Conservation (phyloP, 1,140 invertebrate genomes). For the Coelopa frigida region DNA sequence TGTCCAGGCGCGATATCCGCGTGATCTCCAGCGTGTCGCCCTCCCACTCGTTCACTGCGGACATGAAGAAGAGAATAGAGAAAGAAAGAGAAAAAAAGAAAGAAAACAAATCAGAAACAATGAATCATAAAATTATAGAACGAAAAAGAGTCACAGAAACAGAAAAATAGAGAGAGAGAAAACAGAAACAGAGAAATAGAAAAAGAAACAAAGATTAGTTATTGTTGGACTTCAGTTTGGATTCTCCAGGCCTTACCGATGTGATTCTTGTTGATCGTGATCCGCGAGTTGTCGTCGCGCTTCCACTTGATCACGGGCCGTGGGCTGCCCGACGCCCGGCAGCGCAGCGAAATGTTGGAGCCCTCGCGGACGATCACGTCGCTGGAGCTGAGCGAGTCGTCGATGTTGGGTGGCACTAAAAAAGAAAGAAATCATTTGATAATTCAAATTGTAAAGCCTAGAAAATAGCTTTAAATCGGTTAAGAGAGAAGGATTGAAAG, state of each 20-base stretch:
- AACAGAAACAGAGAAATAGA: no score
- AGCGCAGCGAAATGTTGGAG: slow-evolving; percentile 78
- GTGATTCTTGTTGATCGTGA: slow-evolving; percentile 75
- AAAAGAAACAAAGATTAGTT: no score
- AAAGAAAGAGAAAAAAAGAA: background rate
- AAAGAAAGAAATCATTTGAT: slow-evolving; percentile 7
- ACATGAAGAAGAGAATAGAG: background rate
- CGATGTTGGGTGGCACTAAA: slow-evolving; percentile 87
- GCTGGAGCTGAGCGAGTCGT: slow-evolving; percentile 80
- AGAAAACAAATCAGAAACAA: slow-evolving; percentile 27
- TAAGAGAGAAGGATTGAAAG: no score
- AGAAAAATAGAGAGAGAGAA: background rate
- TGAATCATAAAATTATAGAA: slow-evolving; percentile 19
- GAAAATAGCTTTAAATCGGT: no score
- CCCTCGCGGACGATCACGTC: slow-evolving; percentile 90
- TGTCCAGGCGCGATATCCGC: slow-evolving; percentile 77
- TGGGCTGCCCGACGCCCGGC: slow-evolving; percentile 83
- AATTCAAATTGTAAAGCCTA: slow-evolving; percentile 6
- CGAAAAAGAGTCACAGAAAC: background rate
- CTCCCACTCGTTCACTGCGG: slow-evolving; percentile 71
- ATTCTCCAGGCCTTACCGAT: slow-evolving; percentile 65
- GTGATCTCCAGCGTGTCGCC: slow-evolving; percentile 77
- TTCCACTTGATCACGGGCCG: slow-evolving; percentile 85
- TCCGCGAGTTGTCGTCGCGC: slow-evolving; percentile 76
- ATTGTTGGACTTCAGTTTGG: background rate